phyloP scores from a whole-genome alignment of 2,113 vertebrate genomes.

The Narcine bancroftii region DNA sequence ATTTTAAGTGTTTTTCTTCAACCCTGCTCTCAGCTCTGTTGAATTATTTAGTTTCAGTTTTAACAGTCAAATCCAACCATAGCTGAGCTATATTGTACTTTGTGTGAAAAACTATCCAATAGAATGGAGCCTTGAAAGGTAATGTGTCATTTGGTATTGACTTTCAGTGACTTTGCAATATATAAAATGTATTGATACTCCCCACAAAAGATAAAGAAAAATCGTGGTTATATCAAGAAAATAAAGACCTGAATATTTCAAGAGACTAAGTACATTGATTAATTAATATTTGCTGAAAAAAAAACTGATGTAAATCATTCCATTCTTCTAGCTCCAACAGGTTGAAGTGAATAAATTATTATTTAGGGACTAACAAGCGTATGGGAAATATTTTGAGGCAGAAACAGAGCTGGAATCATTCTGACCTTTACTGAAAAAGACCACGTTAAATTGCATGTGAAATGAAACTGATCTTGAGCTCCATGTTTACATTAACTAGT shows the following conservation, averaged over 20 bases:
- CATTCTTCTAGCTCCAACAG: not conserved
- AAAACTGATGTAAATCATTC: not conserved
- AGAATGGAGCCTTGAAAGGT: not conserved
- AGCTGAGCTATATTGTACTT: not conserved
- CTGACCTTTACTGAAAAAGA: not conserved
- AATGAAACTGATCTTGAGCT: not conserved
- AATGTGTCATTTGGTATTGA: not conserved
- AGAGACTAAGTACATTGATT: not conserved
- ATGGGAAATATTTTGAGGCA: not conserved
- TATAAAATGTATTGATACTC: slow-evolving; percentile 10
- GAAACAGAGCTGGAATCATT: not conserved
- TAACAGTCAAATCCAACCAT: too few relatives aligned
- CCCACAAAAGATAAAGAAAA: not conserved
- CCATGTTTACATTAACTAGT: not conserved
- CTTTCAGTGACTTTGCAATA: slow-evolving; percentile 1
- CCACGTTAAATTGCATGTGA: not conserved
- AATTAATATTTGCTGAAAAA: not conserved
- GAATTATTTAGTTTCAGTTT: not conserved
- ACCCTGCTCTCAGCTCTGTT: not conserved
- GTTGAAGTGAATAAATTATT: not conserved
- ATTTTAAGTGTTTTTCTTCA: not conserved
- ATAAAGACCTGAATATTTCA: not conserved
- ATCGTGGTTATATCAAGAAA: not conserved
- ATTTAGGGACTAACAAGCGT: not conserved
- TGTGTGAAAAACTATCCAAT: not conserved